phyloP scores from a whole-genome alignment of 2,113 vertebrate species.

The Pelmatolapia mariae region DNA sequence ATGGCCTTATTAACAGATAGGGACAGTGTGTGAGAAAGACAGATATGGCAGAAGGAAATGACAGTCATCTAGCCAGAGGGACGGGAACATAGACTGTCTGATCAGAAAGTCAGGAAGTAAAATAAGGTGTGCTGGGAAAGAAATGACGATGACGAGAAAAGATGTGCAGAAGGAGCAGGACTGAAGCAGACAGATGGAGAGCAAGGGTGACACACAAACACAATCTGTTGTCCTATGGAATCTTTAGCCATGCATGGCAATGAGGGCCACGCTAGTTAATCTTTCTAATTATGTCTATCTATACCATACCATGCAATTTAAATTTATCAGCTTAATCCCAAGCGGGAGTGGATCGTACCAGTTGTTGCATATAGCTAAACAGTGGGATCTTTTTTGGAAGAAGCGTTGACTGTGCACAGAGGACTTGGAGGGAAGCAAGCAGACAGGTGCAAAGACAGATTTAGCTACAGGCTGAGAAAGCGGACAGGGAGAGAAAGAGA shows the following conservation, averaged over 20 bases:
- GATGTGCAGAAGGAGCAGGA: neutral
- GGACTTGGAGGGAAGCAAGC: neutral
- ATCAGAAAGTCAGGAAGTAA: neutral
- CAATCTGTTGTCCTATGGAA: neutral
- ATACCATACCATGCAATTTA: neutral
- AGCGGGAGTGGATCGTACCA: neutral
- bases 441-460: conserved; percentile 1
- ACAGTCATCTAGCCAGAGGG: neutral
- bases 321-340: neutral
- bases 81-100: neutral
- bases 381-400: neutral
- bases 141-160: neutral
- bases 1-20: neutral
- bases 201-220: neutral
- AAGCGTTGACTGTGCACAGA: neutral
- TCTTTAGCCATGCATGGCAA: neutral
- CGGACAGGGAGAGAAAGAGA: neutral
- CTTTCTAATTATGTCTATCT: neutral
- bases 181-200: neutral
- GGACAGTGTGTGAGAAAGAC: neutral
- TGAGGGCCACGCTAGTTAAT: neutral
- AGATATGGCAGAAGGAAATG: neutral
- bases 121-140: neutral
- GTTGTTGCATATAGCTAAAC: neutral
- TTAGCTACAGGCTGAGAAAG: neutral